Conservation (phyloP, 2,888 invertebrate genomes). For the Ochropleura leucogaster region DNA sequence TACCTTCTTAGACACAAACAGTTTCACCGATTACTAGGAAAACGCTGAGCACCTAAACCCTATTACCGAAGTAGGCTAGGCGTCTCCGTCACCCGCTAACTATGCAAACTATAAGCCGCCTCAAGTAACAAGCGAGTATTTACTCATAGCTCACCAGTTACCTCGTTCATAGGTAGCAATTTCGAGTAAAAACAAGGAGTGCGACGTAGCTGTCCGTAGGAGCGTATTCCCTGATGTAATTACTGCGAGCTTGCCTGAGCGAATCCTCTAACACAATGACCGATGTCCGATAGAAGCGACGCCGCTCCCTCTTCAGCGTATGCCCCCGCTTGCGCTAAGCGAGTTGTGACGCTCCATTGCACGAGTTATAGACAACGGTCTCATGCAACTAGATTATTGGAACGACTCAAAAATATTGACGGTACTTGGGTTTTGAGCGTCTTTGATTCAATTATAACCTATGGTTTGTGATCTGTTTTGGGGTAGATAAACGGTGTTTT, state of each 20-base stretch:
- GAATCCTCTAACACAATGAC: slow-evolving; percentile 86
- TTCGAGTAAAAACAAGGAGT: slow-evolving; percentile 79
- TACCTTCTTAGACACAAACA: slow-evolving; percentile 25
- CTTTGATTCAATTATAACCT: slow-evolving; percentile 16
- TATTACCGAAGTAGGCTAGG: slow-evolving; percentile 46
- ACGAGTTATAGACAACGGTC: slow-evolving; percentile 76
- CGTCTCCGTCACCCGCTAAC: slow-evolving; percentile 33
- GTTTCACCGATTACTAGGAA: slow-evolving; percentile 10
- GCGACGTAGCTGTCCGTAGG: slow-evolving; percentile 68
- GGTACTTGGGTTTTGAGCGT: slow-evolving; percentile 32
- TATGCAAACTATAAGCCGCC: slow-evolving; percentile 54
- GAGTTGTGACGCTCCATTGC: slow-evolving; percentile 74
- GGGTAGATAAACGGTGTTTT: neutral
- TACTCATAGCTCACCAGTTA: slow-evolving; percentile 58
- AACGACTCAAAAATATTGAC: slow-evolving; percentile 73
- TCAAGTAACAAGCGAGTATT: slow-evolving; percentile 52
- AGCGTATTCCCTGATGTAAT: slow-evolving; percentile 89
- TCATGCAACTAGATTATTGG: slow-evolving; percentile 78
- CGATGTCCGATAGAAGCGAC: slow-evolving; percentile 78
- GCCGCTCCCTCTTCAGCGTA: slow-evolving; percentile 66
- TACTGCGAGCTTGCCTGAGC: slow-evolving; percentile 82
- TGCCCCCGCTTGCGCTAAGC: slow-evolving; percentile 64
- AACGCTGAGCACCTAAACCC: slow-evolving; percentile 36
- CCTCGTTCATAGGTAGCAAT: slow-evolving; percentile 63
- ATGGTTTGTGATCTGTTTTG: neutral